Percentiles rank a stretch among this genome's conserved stretches.
Conservation (phyloP, 2,888 invertebrate species). For the Mechanitis mazaeus region DNA sequence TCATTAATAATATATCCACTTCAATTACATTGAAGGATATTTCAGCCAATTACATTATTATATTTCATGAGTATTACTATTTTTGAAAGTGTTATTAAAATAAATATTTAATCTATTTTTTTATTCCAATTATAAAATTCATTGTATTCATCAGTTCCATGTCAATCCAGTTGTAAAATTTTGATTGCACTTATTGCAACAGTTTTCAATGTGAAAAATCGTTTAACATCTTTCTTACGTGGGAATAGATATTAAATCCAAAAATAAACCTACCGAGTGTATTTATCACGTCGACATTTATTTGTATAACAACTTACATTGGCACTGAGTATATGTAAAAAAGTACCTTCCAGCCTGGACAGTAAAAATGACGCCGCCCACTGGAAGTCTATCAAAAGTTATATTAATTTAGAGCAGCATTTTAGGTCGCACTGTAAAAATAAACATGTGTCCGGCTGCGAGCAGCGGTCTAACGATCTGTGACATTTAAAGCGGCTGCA, state of each 20-base stretch:
- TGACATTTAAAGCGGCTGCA: slow-evolving; percentile 67
- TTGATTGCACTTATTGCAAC: no score
- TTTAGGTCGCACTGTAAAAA: slow-evolving; percentile 58
- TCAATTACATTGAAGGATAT: not conserved
- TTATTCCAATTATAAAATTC: no score
- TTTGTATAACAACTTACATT: slow-evolving; percentile 6
- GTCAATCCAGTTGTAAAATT: no score
- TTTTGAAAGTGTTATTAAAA: not conserved
- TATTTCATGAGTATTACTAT: not conserved
- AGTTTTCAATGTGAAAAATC: no score
- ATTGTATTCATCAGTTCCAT: no score
- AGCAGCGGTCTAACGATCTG: slow-evolving; percentile 36
- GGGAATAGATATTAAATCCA: not conserved
- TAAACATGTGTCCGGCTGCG: slow-evolving; percentile 40
- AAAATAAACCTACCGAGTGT: not conserved
- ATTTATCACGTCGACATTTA: slow-evolving; percentile 5
- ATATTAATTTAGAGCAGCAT: slow-evolving; percentile 54
- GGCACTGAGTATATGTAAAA: slow-evolving; percentile 4
- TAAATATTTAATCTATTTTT: no score
- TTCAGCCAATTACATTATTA: not conserved
- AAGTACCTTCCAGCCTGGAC: not conserved
- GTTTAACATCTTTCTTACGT: not conserved
- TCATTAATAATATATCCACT: not conserved
- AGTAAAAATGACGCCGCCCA: slow-evolving; percentile 27
- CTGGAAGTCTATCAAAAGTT: slow-evolving; percentile 47